Conservation (phyloP, 2,113 vertebrate species). For the Eublepharis macularius region DNA sequence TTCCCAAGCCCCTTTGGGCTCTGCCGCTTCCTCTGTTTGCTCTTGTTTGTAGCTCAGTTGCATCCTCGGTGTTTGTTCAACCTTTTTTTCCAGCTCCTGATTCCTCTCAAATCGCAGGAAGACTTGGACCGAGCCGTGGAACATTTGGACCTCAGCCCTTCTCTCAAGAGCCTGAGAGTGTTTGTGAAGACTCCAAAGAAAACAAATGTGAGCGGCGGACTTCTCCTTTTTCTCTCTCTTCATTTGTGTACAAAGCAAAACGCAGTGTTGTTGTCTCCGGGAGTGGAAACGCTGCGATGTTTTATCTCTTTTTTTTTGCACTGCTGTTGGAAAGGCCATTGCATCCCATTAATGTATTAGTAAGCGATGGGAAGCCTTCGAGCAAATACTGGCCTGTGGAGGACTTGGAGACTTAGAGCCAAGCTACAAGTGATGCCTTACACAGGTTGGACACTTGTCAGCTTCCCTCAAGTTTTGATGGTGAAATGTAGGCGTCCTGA, state of each 20-base stretch:
- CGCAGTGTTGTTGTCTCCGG: slow-evolving; percentile 26
- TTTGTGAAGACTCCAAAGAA: slow-evolving; percentile 87
- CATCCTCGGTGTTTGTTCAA: slow-evolving; percentile 54
- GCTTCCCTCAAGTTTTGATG: too few species aligned
- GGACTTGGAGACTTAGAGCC: too few species aligned
- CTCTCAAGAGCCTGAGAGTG: slow-evolving; percentile 82
- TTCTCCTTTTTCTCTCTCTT: slow-evolving; percentile 32
- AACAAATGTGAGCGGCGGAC: slow-evolving; percentile 79
- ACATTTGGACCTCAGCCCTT: slow-evolving; percentile 78
- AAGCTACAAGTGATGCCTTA: too few species aligned
- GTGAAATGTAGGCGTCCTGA: too few species aligned
- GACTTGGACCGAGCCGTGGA: slow-evolving; percentile 87
- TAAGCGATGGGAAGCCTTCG: not conserved
- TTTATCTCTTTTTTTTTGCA: accelerated
- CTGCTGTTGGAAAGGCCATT: not conserved
- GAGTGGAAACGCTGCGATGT: slow-evolving; percentile 29
- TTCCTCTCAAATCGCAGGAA: slow-evolving; percentile 88
- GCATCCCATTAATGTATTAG: not conserved
- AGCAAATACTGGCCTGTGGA: not conserved
- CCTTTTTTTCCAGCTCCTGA: slow-evolving; percentile 76
- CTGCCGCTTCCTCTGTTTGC: slow-evolving; percentile 48
- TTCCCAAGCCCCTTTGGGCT: slow-evolving; percentile 29
- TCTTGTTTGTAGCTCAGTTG: slow-evolving; percentile 41
- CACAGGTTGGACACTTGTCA: too few species aligned
- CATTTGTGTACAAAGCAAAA: not conserved